Base-by-base conservation (phyloP, 92 coral and sea anemone genomes). In the Actinernus sp. region DNA sequence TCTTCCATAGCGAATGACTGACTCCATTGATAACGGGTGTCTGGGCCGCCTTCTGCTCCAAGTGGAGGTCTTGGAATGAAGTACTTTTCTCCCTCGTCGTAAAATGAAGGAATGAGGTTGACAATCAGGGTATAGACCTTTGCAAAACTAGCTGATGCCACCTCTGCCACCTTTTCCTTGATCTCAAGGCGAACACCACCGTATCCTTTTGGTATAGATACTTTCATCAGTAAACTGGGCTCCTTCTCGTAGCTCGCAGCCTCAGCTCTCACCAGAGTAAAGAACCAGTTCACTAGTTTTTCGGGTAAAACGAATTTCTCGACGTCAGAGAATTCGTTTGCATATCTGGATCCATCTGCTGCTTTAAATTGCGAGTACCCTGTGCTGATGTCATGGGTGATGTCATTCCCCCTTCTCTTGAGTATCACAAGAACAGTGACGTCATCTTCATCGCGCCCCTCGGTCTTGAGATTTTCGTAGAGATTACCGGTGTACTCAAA, bases 401-500 rank as follows among this genome's bases (percentile, higher is more conserved):
- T 43, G 28, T 53, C 50, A 24, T 29, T 45, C 24, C 55, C 71
- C 41, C 63, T 76, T 44, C 44, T 59, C 5, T 65, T 65, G 51
- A 87, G 79, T 13, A 65, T 47, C 9, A 82, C 50, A 31, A 82
- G 59, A 20, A 87, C 68, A 3, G 56, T 12, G 22, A 39, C 81
- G 63, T 82, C 86, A 31, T 60, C 82, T 14, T 71, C 89, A 65
- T 82, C 93, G 19, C 56, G 62, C 14, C 64, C 58, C 16, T 33
- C 49, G 4, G 65, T 76, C 10, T 83, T 82, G 38, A 87, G 70
- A 50, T 61, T 72, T 34, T 87, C 85, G 17, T 56, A 76, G 31
- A 87, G 65, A 49, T 74, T 87, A 26, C 93, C 93, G 25, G 89
- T 49, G 46, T 67, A 76, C 10, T 82, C 86, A 64, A 76, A 76